These are phyloP conservation scores for Pteropus rufus DNA, from an alignment of 2,797 vertebrate species.

Conservation along the genomic window DNA sequence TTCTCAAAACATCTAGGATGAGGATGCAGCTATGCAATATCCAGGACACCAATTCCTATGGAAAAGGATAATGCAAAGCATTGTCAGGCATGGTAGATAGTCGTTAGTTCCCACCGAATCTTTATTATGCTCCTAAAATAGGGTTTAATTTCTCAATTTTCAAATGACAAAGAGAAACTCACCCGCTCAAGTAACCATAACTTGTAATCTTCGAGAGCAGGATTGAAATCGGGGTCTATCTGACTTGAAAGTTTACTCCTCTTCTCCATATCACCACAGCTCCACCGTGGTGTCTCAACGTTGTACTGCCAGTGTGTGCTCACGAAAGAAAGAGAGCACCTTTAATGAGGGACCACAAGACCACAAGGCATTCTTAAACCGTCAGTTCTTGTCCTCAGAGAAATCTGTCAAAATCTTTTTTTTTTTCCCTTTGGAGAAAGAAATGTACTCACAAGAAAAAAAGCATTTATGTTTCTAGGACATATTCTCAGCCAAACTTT, in stretches of 20 bases:
- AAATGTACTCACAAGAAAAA: background rate
- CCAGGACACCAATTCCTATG: background rate
- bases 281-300: fast-evolving
- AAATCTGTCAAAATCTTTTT: background rate
- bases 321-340: no score
- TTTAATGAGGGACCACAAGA: background rate
- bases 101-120: background rate
- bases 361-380: background rate
- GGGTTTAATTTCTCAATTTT: background rate
- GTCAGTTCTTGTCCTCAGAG: background rate
- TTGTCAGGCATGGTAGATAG: background rate
- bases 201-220: background rate
- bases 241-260: no score
- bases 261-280: background rate
- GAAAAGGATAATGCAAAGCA: background rate
- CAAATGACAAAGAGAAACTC: background rate
- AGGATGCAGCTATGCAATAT: background rate
- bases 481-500: background rate
- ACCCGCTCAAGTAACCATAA: background rate
- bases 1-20: background rate
- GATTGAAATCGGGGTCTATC: background rate
- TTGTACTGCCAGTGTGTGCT: no score
- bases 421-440: background rate
- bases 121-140: background rate
- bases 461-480: background rate